phyloP scores from a whole-genome alignment of 1,140 invertebrate genomes.

The Artemia franciscana region DNA sequence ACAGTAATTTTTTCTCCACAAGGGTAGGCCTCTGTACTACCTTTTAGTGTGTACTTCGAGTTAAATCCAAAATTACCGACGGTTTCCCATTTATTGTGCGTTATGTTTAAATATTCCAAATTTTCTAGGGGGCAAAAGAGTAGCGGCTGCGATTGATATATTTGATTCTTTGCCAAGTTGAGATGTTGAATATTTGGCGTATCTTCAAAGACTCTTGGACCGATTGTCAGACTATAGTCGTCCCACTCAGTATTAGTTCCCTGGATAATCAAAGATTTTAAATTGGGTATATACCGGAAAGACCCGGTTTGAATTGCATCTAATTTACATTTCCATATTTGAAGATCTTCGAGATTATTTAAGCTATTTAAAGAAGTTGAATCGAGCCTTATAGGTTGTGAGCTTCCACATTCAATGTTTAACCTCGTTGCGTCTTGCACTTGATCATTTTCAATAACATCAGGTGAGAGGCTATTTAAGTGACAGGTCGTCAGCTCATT shows the following conservation, averaged over 20 bases:
- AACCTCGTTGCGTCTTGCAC: not conserved
- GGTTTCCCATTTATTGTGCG: not conserved
- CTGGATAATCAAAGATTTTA: not conserved
- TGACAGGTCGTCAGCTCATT: not conserved
- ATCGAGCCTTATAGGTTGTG: not conserved
- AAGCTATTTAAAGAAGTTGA: not conserved
- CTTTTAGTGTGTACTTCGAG: not conserved
- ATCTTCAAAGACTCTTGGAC: not conserved
- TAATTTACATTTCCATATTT: not conserved
- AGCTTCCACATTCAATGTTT: not conserved
- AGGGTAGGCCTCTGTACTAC: not conserved
- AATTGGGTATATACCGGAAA: not conserved
- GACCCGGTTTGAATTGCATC: not conserved
- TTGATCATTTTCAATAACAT: not conserved
- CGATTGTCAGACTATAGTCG: not conserved
- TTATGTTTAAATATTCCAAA: not conserved
- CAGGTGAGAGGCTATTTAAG: not conserved
- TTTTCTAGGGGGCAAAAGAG: not conserved
- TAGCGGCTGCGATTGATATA: not conserved
- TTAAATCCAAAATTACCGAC: not conserved
- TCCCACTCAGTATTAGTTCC: not conserved
- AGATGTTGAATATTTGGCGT: not conserved
- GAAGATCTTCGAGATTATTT: not conserved
- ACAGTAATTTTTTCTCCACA: slow-evolving; percentile 24
- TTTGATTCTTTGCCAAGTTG: not conserved